Base-by-base conservation (phyloP, 2,888 invertebrate genomes). In the Caenorhabditis macrosperma region DNA sequence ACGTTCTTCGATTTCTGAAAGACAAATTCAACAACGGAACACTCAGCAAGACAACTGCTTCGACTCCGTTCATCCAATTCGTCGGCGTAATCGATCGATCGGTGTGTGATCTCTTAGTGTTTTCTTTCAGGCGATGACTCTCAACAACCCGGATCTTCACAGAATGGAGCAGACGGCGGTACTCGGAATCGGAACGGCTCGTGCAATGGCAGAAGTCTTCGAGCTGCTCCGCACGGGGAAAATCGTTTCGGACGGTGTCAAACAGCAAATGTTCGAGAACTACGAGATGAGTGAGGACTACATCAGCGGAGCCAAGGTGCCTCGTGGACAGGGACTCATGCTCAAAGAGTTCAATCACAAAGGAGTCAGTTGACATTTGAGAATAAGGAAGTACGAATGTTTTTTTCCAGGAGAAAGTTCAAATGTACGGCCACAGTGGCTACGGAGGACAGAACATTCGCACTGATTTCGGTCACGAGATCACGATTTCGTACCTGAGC, bases 381-480 rank as follows among this genome's bases (percentile, higher is more conserved):
- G n/a, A n/a, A n/a, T n/a, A n/a, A n/a, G n/a, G n/a, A n/a, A n/a
- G n/a, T n/a, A n/a, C n/a, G n/a, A n/a, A n/a, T n/a, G 9, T 35
- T 20, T 12, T n/a, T 35, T 76, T 81, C 15, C 66, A 79, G 79
- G 64, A 60, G 26, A 48, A 22, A 6, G 63, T 74, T 7, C 68
- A 75, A 10, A 69, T 87, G 6, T 78, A 88, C 71, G 92, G 92
- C 4, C 91, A 91, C 80, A 88, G 91, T 17, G 92, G 92, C 0
- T 90, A 90, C 74, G 92, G 92, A 3, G 92, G 92, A 0, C 92
- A 92, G 83, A 91, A 91, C 82, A 90, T 88, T 3, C 88, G 90
- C 17, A 86, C 88, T 12, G 92, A 92, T 81, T 82, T 88, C n/a
- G 83, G 90, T 33, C 87, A 91, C 79, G 85, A 88, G 46, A 84